A percentile compares a stretch with the other conserved stretches of the same genome.
Conservation (phyloP, 2,797 vertebrate species). For the Masticophis lateralis region DNA sequence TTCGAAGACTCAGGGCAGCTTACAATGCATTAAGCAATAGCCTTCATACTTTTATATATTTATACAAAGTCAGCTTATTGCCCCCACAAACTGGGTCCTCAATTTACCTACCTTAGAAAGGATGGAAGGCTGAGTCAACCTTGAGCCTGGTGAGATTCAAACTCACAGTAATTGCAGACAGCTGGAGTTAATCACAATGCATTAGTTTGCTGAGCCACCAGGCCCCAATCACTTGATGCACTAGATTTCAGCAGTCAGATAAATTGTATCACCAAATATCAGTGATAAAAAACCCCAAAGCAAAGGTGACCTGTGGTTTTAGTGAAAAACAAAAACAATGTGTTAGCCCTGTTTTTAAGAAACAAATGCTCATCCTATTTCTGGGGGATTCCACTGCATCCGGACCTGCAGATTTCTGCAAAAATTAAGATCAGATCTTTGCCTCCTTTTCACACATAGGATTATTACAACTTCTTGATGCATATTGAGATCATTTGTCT, state of each 20-base stretch:
- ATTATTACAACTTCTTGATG: neutral
- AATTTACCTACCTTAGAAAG: too few relatives aligned
- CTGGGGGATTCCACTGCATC: neutral
- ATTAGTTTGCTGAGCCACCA: too few relatives aligned
- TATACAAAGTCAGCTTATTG: too few relatives aligned
- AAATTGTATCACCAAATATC: neutral
- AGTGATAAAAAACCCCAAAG: neutral
- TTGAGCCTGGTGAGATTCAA: too few relatives aligned
- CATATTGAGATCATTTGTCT: neutral
- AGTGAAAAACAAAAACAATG: neutral
- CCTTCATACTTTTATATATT: too few relatives aligned
- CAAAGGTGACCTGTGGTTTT: neutral
- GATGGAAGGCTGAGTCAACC: too few relatives aligned
- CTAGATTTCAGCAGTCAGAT: neutral
- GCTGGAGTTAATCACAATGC: too few relatives aligned
- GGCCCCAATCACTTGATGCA: neutral
- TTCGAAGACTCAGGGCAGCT: too few relatives aligned
- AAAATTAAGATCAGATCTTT: neutral
- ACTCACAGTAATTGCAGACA: too few relatives aligned
- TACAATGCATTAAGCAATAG: too few relatives aligned
- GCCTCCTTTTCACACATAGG: neutral
- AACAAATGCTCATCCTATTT: neutral
- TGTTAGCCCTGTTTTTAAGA: neutral
- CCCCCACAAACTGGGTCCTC: too few relatives aligned
- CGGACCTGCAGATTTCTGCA: neutral